phyloP scores from a whole-genome alignment of 2,888 invertebrate genomes.

The Arctia plantaginis region DNA sequence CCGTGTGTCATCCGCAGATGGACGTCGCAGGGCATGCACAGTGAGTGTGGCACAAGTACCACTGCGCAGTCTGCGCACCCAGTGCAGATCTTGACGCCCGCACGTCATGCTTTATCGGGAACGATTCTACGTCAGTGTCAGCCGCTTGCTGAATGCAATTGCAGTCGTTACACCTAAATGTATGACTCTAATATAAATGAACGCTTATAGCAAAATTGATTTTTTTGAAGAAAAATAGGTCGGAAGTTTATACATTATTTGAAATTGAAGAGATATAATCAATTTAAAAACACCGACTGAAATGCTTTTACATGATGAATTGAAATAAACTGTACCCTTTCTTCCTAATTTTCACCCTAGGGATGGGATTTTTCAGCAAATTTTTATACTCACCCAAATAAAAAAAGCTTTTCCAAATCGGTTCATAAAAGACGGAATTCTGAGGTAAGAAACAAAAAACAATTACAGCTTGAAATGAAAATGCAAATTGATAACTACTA shows the following conservation, averaged over 20 bases:
- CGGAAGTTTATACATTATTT: neutral
- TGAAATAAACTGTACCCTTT: too few relatives aligned
- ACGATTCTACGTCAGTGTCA: constrained; percentile 75
- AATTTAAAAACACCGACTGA: neutral
- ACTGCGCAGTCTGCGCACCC: constrained; percentile 60
- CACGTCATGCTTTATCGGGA: constrained; percentile 79
- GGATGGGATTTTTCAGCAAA: too few relatives aligned
- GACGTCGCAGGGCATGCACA: constrained; percentile 51
- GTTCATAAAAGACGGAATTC: too few relatives aligned
- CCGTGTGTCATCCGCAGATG: constrained; percentile 60
- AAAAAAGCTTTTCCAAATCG: too few relatives aligned
- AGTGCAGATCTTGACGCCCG: constrained; percentile 61
- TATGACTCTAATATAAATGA: constrained; percentile 3
- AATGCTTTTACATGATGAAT: neutral
- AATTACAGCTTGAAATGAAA: too few relatives aligned
- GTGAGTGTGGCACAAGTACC: neutral
- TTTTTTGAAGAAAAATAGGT: too few relatives aligned
- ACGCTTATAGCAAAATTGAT: neutral
- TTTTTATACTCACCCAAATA: too few relatives aligned
- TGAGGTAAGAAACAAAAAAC: too few relatives aligned
- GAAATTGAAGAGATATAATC: neutral
- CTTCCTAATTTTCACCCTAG: too few relatives aligned
- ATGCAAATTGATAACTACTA: too few relatives aligned
- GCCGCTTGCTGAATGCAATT: constrained; percentile 52
- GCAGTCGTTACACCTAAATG: constrained; percentile 24